Evolutionary conservation across 1,140 invertebrate species (phyloP).

Genomic region (Penaeus indicus): DNA sequence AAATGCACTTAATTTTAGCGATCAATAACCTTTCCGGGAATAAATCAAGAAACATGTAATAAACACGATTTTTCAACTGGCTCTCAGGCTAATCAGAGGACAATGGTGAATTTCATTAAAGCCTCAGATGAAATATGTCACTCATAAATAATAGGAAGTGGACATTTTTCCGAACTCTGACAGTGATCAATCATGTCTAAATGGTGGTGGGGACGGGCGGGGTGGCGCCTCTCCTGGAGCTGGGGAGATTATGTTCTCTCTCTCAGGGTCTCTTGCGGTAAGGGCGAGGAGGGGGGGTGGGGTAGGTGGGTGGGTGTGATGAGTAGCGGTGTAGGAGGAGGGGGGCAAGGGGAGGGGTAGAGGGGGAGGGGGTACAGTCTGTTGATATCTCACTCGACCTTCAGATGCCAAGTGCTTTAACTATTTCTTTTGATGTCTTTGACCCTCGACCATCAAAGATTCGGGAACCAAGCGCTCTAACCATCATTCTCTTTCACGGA

Average conservation of each 20-base stretch:
- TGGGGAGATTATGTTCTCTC: background rate
- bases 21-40: no score
- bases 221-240: slow-evolving; percentile 18
- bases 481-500: no score
- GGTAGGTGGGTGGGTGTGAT: background rate
- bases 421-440: no score
- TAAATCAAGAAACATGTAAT: no score
- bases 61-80: slow-evolving; percentile 16
- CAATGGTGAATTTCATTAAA: slow-evolving; percentile 62
- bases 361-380: background rate
- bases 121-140: slow-evolving; percentile 61
- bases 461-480: no score
- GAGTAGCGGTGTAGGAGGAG: background rate
- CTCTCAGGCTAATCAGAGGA: slow-evolving; percentile 50
- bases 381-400: no score
- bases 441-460: no score
- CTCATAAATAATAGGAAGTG: slow-evolving; percentile 63
- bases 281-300: background rate
- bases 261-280: background rate
- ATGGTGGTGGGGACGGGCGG: slow-evolving; percentile 36
- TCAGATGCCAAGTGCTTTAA: no score
- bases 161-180: slow-evolving; percentile 59
- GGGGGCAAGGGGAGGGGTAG: background rate
- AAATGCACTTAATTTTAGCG: no score
- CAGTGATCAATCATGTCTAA: slow-evolving; percentile 62